Evolutionary conservation across 2,113 vertebrate genomes (phyloP).

Genomic region (Syngnathus typhle): DNA sequence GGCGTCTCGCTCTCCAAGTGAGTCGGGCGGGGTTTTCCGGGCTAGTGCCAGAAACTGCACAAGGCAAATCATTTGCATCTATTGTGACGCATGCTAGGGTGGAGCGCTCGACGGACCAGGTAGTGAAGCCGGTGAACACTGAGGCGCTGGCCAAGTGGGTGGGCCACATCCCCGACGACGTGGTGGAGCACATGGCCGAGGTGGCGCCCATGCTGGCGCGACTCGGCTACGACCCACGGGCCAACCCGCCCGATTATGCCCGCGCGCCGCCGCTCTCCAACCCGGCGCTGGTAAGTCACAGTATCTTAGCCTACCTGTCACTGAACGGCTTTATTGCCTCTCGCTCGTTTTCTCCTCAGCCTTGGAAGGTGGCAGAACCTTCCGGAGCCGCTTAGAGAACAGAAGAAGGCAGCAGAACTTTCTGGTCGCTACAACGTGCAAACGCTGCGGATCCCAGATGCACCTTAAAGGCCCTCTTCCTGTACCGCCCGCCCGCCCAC

Average conservation of each 20-base stretch:
- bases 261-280: conserved; percentile 45
- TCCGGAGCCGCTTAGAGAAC: background rate
- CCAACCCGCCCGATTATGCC: conserved; percentile 89
- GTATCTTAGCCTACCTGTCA: too few species aligned
- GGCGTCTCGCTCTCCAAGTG: conserved; percentile 92
- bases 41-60: too few species aligned
- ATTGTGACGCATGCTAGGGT: conserved; percentile 69
- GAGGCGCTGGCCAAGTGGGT: conserved; percentile 89
- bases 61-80: background rate
- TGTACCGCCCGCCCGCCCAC: background rate
- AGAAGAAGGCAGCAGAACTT: conserved; percentile 38
- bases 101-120: conserved; percentile 92
- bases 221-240: conserved; percentile 88
- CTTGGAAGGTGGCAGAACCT: conserved; percentile 39
- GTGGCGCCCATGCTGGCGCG: conserved; percentile 90
- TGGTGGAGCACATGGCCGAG: conserved; percentile 87
- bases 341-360: conserved; percentile 29
- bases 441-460: background rate
- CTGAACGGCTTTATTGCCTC: too few species aligned
- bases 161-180: conserved; percentile 85
- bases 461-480: background rate
- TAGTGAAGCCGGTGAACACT: conserved; percentile 91
- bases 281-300: conserved; percentile 35
- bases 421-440: background rate
- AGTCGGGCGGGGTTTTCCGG: conserved; percentile 49